Base-by-base conservation (phyloP, 2,113 vertebrate species). In the Amazona vittata region DNA sequence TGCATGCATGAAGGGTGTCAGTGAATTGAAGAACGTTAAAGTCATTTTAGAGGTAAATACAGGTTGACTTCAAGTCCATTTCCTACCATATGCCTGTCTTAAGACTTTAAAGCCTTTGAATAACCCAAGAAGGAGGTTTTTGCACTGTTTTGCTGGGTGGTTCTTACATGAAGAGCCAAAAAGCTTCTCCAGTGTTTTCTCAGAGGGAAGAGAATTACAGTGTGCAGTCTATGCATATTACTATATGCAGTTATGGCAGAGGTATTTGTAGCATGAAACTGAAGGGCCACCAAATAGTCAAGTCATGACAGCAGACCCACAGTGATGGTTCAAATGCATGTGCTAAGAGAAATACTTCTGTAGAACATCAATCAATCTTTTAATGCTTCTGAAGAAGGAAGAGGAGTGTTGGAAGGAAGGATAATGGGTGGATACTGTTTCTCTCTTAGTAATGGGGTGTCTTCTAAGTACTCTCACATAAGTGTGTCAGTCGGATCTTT, bases 401-500 rank as follows among this genome's bases (percentile, higher is more conserved):
- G 43, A 53, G 47, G 44, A 63, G 25, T 21, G 9, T 31, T 68
- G 89, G n/a, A 26, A 76, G 41, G 47, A 41, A 62, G 59, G 41
- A 49, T 79, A 49, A 92, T 39, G 33, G 52, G 29, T 17, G 29
- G 43, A 16, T 60, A 31, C 77, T 78, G 18, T 43, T 90, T 50
- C 77, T 81, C 24, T 67, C 47, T 68, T 53, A 24, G 44, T 77
- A 35, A 87, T 57, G 20, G 31, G 43, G 44, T 17, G 68, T 50
- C 70, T 50, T 86, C 31, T 55, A 12, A 94, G 76, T 73, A 62
- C 7, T 15, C 33, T 39, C 46, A 11, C 49, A 52, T 70, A 70
- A 86, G 46, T 41, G 75, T 82, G 86, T 90, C 63, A 52, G 57
- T 29, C 46, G 64, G 9, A 21, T 76, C 79, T 92, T 94, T 88